Conservation (phyloP, 2,888 invertebrate species). For the Caenorhabditis sp. region DNA sequence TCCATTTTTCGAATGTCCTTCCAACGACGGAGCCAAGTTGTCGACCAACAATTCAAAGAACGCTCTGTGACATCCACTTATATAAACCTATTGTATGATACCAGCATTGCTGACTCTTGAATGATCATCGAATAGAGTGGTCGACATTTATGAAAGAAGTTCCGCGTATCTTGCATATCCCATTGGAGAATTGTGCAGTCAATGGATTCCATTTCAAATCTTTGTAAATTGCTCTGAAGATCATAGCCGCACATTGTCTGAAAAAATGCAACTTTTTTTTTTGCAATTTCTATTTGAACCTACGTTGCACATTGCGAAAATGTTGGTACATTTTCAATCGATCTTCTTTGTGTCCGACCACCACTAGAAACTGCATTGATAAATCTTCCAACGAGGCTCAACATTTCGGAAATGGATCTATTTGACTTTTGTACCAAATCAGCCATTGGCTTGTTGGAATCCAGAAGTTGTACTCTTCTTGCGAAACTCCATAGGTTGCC, state of each 20-base stretch:
- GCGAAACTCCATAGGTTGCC: constrained; percentile 24
- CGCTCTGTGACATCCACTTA: constrained; percentile 59
- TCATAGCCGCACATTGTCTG: constrained; percentile 31
- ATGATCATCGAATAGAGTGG: constrained; percentile 50
- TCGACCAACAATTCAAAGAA: constrained; percentile 57
- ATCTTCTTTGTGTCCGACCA: constrained; percentile 11
- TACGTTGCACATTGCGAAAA: constrained; percentile 5
- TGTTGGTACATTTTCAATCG: constrained; percentile 9
- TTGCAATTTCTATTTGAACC: background rate
- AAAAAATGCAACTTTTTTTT: background rate
- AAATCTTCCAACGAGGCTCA: constrained; percentile 33
- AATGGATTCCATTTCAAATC: constrained; percentile 41
- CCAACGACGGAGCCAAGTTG: constrained; percentile 46
- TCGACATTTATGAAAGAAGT: constrained; percentile 34
- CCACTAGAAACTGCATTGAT: constrained; percentile 4
- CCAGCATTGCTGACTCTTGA: constrained; percentile 17
- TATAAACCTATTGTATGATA: constrained; percentile 54
- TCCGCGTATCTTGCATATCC: constrained; percentile 34
- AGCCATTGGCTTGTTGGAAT: constrained; percentile 33
- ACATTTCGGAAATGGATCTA: constrained; percentile 27
- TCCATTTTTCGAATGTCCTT: constrained; percentile 29
- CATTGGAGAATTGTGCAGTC: constrained; percentile 27
- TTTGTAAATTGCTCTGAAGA: constrained; percentile 45
- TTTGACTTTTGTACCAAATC: constrained; percentile 30
- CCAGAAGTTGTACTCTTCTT: constrained; percentile 49